phyloP scores from a whole-genome alignment of 2,113 vertebrate species.

The Aptenodytes patagonicus region DNA sequence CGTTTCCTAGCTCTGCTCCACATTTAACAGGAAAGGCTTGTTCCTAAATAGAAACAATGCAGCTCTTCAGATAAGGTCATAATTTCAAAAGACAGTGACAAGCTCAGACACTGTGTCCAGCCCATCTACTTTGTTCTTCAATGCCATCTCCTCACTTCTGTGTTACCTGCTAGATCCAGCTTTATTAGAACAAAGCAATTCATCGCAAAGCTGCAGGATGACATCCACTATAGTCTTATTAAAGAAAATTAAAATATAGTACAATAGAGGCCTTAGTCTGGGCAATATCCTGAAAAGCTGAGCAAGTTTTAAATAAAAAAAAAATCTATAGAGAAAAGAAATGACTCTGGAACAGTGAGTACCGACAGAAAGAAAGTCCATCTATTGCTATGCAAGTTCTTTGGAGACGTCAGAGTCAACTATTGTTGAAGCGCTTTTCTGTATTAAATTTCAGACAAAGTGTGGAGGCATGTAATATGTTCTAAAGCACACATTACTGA shows the following conservation, averaged over 20 bases:
- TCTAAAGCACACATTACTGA: not conserved
- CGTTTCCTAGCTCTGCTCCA: not conserved
- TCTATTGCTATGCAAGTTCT: not conserved
- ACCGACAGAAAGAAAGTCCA: not conserved
- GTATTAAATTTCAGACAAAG: not conserved
- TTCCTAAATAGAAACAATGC: conserved; percentile 21
- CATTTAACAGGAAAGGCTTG: not conserved
- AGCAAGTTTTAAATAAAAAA: not conserved
- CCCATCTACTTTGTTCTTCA: not conserved
- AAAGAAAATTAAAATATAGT: not conserved
- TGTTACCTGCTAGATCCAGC: conserved; percentile 7
- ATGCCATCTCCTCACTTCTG: not conserved
- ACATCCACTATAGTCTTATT: not conserved
- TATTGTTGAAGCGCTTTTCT: not conserved
- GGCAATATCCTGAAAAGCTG: not conserved
- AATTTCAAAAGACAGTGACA: not conserved
- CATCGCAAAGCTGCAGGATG: not conserved
- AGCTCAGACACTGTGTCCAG: not conserved
- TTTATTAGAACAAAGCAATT: not conserved
- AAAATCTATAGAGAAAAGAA: not conserved
- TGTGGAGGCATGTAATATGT: not conserved
- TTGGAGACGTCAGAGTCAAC: not conserved
- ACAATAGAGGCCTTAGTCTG: not conserved
- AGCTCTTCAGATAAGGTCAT: not conserved
- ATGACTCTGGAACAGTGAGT: not conserved